These are phyloP conservation scores for Morpho deidamia DNA, from an alignment of 2,888 invertebrate species.

Conservation along the genomic window DNA sequence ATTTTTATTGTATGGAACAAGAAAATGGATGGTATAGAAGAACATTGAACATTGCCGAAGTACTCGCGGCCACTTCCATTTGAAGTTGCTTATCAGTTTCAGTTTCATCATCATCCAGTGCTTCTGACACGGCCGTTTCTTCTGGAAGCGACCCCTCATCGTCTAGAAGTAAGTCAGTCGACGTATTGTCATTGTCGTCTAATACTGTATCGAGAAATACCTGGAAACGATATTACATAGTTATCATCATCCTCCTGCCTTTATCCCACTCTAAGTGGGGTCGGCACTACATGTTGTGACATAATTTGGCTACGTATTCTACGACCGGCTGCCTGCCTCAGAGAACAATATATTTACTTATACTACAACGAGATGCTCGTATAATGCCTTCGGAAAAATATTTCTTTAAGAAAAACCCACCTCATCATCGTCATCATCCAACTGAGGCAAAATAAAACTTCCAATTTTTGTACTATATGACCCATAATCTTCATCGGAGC, in stretches of 20 bases:
- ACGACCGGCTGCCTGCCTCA: no score
- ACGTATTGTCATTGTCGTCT: constrained; percentile 46
- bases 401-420: background rate
- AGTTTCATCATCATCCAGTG: constrained; percentile 20
- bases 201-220: constrained; percentile 46
- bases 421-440: constrained; percentile 41
- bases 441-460: constrained; percentile 30
- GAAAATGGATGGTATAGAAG: constrained; percentile 64
- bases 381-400: no score
- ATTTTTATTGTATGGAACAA: constrained; percentile 48
- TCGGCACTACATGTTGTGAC: no score
- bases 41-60: constrained; percentile 62
- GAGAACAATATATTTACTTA: no score
- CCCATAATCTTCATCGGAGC: constrained; percentile 52
- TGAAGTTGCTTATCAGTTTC: constrained; percentile 39
- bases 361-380: no score
- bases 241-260: no score
- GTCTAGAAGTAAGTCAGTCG: constrained; percentile 50
- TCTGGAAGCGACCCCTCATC: background rate
- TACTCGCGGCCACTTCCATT: constrained; percentile 66
- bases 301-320: no score
- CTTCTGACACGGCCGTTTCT: constrained; percentile 16
- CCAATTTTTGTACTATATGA: constrained; percentile 35
- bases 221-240: constrained; percentile 35
- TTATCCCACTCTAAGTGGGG: no score